Evolutionary conservation across 2,888 invertebrate genomes (phyloP).

Genomic region (Drosophila quinaria): DNA sequence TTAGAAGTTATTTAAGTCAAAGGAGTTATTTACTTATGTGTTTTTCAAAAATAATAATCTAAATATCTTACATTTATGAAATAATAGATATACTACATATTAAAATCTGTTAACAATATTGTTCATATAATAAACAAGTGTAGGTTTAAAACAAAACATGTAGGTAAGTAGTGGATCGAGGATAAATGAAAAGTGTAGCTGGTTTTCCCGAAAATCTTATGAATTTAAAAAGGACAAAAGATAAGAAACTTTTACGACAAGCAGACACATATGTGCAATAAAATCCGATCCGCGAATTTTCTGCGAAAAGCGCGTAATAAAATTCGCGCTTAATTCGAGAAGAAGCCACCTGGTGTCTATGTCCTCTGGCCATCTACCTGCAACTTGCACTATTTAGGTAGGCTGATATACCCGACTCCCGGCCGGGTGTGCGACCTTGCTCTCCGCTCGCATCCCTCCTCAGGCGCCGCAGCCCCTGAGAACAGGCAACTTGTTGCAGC

Average conservation of each 20-base stretch:
- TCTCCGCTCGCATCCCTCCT: background rate
- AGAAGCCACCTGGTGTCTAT: conserved; percentile 55
- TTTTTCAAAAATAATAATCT: too few species aligned
- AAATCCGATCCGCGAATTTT: conserved; percentile 67
- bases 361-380: conserved; percentile 22
- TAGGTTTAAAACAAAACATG: background rate
- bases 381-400: conserved; percentile 68
- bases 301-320: conserved; percentile 63
- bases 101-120: too few species aligned
- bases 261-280: conserved; percentile 58
- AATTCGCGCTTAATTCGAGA: conserved; percentile 51
- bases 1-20: too few species aligned
- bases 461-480: conserved; percentile 30
- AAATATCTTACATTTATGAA: too few species aligned
- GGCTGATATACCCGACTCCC: conserved; percentile 33
- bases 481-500: conserved; percentile 62
- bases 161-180: conserved; percentile 4
- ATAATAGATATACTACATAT: too few species aligned
- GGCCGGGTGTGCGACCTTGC: conserved; percentile 32
- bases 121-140: background rate
- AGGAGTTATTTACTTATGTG: too few species aligned
- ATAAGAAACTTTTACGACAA: conserved; percentile 41
- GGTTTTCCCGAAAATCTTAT: conserved; percentile 80
- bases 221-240: conserved; percentile 66
- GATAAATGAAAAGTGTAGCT: conserved; percentile 65